A percentile compares a stretch with the other conserved stretches of the same genome.
Conservation (phyloP, 2,113 vertebrate genomes). For the Notothenia coriiceps region DNA sequence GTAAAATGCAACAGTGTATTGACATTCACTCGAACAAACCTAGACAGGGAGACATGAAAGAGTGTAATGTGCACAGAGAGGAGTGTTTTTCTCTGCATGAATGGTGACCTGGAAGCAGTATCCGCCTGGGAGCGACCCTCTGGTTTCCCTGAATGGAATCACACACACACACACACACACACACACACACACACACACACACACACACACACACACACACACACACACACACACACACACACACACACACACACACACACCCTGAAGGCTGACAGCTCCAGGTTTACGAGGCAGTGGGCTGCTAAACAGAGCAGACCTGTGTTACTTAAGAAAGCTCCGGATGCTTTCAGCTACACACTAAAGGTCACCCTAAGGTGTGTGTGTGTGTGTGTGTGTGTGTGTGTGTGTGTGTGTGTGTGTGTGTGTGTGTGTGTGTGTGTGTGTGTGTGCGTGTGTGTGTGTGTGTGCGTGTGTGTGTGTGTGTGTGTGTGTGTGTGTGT, state of each 20-base stretch:
- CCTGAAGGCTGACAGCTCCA: conserved; percentile 10
- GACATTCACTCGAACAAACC: not conserved
- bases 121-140: conserved; percentile 31
- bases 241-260: conserved; percentile 24
- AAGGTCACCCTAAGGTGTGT: conserved; percentile 4
- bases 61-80: conserved; percentile 17
- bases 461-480: no score
- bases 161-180: conserved; percentile 27
- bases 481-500: no score
- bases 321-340: conserved; percentile 10
- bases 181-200: conserved; percentile 36
- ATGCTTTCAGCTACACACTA: conserved; percentile 16
- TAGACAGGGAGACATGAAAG: conserved; percentile 13
- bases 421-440: not conserved
- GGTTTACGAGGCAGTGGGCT: conserved; percentile 10
- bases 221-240: conserved; percentile 15
- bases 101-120: conserved; percentile 60
- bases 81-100: conserved; percentile 54
- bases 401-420: conserved; percentile 17
- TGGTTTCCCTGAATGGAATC: conserved; percentile 32
- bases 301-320: conserved; percentile 40
- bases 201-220: conserved; percentile 31
- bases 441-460: no score
- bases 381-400: conserved; percentile 18
- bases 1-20: conserved; percentile 9